phyloP scores from a whole-genome alignment of 2,797 vertebrate species.

The Amphiprion clarkii region DNA sequence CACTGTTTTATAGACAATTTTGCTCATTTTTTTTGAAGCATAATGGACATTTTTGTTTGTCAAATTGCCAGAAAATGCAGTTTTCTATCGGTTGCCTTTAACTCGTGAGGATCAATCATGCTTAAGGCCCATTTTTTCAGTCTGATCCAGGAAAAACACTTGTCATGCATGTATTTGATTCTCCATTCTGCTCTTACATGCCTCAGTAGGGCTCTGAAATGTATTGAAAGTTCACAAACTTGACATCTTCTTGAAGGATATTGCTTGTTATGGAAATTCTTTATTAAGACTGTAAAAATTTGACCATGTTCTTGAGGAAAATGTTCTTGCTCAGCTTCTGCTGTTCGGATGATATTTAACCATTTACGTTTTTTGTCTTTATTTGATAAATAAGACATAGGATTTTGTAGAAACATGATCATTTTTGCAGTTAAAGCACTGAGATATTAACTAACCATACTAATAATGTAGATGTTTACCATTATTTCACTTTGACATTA shows the following conservation, averaged over 20 bases:
- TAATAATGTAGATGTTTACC: neutral
- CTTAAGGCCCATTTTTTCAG: too few relatives aligned
- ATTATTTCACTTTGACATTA: neutral
- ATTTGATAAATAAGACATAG: too few relatives aligned
- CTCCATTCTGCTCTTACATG: neutral
- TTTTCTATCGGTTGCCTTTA: too few relatives aligned
- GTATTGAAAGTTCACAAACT: neutral
- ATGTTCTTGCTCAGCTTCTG: neutral
- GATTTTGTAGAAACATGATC: neutral
- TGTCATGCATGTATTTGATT: too few relatives aligned
- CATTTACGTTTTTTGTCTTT: neutral
- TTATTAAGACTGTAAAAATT: neutral
- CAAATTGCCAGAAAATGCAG: too few relatives aligned
- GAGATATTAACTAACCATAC: neutral
- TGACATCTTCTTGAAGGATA: too few relatives aligned
- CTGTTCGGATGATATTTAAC: neutral
- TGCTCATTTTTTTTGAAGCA: too few relatives aligned
- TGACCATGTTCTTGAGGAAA: neutral
- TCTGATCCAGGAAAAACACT: too few relatives aligned
- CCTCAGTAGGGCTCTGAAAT: neutral
- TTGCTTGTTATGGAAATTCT: neutral
- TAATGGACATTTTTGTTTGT: too few relatives aligned
- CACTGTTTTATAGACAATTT: too few relatives aligned
- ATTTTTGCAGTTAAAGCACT: neutral
- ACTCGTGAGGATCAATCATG: too few relatives aligned